phyloP scores from a whole-genome alignment of 2,113 vertebrate species.

The Podilymbus podiceps region DNA sequence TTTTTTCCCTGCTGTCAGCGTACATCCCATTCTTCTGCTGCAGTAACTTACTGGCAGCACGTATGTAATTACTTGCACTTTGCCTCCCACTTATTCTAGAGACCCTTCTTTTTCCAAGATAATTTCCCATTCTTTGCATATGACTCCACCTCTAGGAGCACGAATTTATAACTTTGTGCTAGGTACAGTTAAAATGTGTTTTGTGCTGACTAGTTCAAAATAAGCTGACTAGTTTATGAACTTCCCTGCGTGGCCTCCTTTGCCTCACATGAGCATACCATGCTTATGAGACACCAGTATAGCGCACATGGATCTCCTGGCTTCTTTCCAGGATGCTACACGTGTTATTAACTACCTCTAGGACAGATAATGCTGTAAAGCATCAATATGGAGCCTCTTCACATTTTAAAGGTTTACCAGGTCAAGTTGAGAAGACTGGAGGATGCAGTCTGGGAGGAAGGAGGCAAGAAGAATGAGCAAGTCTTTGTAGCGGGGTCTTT shows the following conservation, averaged over 20 bases:
- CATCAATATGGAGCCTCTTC: not conserved
- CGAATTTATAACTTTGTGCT: not conserved
- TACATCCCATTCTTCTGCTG: not conserved
- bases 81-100: not conserved
- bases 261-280: not conserved
- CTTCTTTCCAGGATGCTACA: not conserved
- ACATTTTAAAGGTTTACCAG: not conserved
- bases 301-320: not conserved
- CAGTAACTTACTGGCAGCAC: not conserved
- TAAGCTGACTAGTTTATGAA: not conserved
- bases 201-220: not conserved
- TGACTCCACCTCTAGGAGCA: not conserved
- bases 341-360: not conserved
- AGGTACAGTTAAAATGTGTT: not conserved
- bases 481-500: not conserved
- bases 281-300: not conserved
- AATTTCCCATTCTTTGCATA: not conserved
- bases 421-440: not conserved
- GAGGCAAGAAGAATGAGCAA: not conserved
- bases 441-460: not conserved
- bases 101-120: not conserved
- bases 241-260: not conserved
- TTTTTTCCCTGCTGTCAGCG: not conserved
- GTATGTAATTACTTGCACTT: not conserved
- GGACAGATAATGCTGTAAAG: not conserved